Evolutionary conservation across 2,888 invertebrate genomes (phyloP).

Genomic region (Pseudanteris insignis): DNA sequence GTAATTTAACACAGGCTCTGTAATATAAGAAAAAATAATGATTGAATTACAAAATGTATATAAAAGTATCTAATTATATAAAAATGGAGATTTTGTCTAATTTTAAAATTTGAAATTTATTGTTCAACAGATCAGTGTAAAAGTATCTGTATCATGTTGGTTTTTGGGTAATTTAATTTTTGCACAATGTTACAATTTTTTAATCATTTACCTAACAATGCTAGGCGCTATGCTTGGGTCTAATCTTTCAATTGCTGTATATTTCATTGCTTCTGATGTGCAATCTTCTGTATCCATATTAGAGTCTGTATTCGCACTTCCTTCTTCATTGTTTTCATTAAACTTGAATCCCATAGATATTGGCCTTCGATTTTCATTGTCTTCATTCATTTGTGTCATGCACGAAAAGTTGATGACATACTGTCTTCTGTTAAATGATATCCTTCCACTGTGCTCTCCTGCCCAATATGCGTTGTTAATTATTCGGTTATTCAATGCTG

Average conservation of each 20-base stretch:
- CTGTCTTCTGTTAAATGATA: constrained; percentile 77
- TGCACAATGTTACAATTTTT: too few species aligned
- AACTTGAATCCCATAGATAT: constrained; percentile 74
- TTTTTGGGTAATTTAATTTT: too few species aligned
- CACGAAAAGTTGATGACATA: constrained; percentile 82
- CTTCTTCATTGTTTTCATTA: constrained; percentile 51
- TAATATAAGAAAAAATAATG: too few species aligned
- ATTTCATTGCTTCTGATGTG: constrained; percentile 51
- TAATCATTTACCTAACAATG: constrained; percentile 62
- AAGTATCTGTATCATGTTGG: too few species aligned
- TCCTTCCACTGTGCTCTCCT: constrained; percentile 75
- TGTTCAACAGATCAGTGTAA: too few species aligned
- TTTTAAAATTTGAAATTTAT: too few species aligned
- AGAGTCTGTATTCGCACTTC: constrained; percentile 54
- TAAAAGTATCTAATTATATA: too few species aligned
- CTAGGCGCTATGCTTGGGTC: constrained; percentile 60
- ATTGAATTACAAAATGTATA: too few species aligned
- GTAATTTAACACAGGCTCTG: constrained; percentile 73
- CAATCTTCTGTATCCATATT: constrained; percentile 64
- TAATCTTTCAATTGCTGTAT: constrained; percentile 59
- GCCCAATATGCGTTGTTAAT: constrained; percentile 82
- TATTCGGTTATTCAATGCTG: constrained; percentile 75
- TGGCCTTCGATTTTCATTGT: constrained; percentile 82
- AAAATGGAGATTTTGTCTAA: too few species aligned
- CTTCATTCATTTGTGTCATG: constrained; percentile 86